Conservation (phyloP, 2,888 invertebrate genomes). For the Caenorhabditis doughertyi region DNA sequence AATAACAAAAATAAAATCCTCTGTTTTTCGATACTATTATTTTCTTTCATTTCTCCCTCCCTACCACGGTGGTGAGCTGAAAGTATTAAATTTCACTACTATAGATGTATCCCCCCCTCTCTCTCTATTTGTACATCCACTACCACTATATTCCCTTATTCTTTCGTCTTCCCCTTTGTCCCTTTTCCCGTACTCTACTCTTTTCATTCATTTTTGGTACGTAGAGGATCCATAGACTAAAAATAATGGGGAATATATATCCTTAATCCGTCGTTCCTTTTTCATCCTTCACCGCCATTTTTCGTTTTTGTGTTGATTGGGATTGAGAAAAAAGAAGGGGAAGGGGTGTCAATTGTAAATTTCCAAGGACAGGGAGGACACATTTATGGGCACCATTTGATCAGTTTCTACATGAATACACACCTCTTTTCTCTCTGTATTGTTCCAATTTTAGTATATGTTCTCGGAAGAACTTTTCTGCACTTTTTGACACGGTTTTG, state of each 20-base stretch:
- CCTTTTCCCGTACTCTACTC: too few relatives aligned
- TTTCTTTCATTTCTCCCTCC: background rate
- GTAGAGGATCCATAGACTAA: background rate
- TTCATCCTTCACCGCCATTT: background rate
- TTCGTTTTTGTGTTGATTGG: too few relatives aligned
- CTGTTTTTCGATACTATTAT: too few relatives aligned
- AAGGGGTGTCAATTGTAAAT: constrained; percentile 18
- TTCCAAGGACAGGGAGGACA: constrained; percentile 16
- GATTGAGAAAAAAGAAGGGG: too few relatives aligned
- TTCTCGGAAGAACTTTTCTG: background rate
- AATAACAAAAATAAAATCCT: too few relatives aligned
- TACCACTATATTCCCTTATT: background rate
- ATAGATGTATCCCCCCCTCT: background rate
- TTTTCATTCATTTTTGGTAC: too few relatives aligned
- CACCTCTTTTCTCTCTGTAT: background rate
- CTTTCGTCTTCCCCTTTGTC: background rate
- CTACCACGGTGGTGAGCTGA: background rate
- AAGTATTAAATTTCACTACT: constrained; percentile 37
- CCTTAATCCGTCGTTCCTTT: background rate
- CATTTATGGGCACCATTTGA: constrained; percentile 23
- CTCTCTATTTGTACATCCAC: background rate
- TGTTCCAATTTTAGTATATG: background rate
- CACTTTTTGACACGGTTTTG: constrained; percentile 1
- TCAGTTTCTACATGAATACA: constrained; percentile 26
- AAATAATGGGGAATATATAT: background rate